Percentiles rank a stretch among this genome's conserved stretches.
phyloP scores from a whole-genome alignment of 1,140 invertebrate genomes.

The Leptinotarsa undecemlineata region DNA sequence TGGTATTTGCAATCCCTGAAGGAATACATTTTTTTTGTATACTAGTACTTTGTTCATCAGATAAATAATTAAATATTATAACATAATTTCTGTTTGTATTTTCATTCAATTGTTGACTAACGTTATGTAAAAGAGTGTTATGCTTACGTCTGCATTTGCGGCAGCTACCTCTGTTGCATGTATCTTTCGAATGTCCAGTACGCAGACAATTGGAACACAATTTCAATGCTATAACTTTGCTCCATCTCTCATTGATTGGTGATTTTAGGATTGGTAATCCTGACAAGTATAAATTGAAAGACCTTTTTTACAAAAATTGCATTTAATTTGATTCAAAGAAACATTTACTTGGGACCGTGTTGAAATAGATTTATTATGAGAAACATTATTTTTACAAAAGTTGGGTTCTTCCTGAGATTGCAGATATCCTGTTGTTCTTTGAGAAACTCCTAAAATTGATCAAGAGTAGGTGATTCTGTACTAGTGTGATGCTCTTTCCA shows the following conservation, averaged over 20 bases:
- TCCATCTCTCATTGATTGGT: background rate
- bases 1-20: too few species aligned
- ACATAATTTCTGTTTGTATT: background rate
- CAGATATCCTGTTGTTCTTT: background rate
- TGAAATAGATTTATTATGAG: background rate
- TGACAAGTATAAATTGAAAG: too few species aligned
- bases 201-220: slow-evolving; percentile 10
- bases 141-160: slow-evolving; percentile 21
- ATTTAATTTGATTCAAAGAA: too few species aligned
- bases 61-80: too few species aligned
- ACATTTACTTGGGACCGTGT: too few species aligned
- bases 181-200: background rate
- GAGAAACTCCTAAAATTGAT: background rate
- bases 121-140: slow-evolving; percentile 20
- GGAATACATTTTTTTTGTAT: background rate
- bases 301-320: too few species aligned
- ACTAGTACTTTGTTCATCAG: slow-evolving; percentile 24
- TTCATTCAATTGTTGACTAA: background rate
- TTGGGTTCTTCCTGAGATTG: background rate
- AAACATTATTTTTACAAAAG: background rate
- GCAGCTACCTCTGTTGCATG: background rate
- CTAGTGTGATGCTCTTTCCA: background rate
- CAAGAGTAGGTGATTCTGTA: background rate
- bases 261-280: background rate
- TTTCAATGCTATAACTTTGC: background rate